Conservation (phyloP, 2,797 vertebrate genomes). For the Centroberyx gerrardi region DNA sequence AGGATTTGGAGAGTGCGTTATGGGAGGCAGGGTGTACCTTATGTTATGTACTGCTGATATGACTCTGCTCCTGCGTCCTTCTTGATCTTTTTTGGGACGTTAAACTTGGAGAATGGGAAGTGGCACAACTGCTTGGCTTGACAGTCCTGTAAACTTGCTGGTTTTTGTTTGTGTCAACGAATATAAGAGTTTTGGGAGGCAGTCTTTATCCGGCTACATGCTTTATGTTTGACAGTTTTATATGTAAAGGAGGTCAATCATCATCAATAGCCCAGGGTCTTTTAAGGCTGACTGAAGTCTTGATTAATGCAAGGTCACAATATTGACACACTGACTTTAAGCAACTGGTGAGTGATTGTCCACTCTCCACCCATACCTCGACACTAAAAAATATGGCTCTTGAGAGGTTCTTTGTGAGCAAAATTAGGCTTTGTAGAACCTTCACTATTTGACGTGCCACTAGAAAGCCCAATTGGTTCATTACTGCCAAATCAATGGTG, state of each 20-base stretch:
- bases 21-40: not conserved
- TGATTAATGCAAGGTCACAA: not conserved
- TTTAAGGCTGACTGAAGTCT: not conserved
- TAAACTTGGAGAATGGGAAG: not conserved
- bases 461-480: too few relatives aligned
- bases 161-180: not conserved
- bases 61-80: not conserved
- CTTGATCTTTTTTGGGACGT: conserved; percentile 4
- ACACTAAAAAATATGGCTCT: too few relatives aligned
- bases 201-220: not conserved
- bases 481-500: too few relatives aligned
- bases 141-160: not conserved
- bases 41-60: not conserved
- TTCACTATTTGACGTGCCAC: too few relatives aligned
- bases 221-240: not conserved
- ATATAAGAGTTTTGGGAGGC: not conserved
- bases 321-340: not conserved
- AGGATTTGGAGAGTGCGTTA: not conserved
- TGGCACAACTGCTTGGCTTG: not conserved
- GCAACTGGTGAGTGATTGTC: too few relatives aligned
- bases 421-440: too few relatives aligned
- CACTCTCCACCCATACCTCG: too few relatives aligned
- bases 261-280: not conserved
- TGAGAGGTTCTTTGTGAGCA: too few relatives aligned
- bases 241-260: not conserved